These are phyloP conservation scores for Oreotragus oreotragus DNA, from an alignment of 2,113 vertebrate species.

Conservation along the genomic window DNA sequence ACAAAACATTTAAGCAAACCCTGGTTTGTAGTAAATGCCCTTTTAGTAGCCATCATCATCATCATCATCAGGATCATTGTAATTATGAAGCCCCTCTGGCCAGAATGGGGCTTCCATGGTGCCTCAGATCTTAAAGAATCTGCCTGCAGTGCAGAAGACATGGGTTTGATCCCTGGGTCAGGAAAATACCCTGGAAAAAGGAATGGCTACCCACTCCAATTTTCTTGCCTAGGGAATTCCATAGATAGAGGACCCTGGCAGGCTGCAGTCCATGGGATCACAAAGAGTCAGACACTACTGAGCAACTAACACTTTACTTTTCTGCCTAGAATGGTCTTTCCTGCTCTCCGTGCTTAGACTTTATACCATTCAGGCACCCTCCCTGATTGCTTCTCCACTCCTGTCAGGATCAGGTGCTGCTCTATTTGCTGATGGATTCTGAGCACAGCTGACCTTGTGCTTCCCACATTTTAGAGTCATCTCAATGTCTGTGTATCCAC, in stretches of 20 bases:
- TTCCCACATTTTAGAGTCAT: background rate
- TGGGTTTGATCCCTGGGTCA: background rate
- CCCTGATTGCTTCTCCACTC: background rate
- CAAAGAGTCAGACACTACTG: background rate
- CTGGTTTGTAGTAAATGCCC: background rate
- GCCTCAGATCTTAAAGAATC: background rate
- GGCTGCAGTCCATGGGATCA: background rate
- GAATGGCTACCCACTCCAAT: background rate
- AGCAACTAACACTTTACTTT: background rate
- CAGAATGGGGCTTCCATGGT: background rate
- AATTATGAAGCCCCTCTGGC: background rate
- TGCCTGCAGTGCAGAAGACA: background rate
- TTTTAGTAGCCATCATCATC: background rate
- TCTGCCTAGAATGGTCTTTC: background rate
- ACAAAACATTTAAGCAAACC: background rate
- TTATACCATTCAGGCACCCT: background rate
- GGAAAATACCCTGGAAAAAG: background rate
- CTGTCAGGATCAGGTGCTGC: background rate
- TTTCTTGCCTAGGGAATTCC: background rate
- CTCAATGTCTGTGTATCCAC: background rate
- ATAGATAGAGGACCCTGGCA: background rate
- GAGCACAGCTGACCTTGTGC: background rate
- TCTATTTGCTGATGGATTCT: background rate
- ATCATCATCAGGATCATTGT: background rate
- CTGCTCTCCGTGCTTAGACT: background rate